Base-by-base conservation (phyloP, 2,113 vertebrate species). In the Notarius quadriscutis region DNA sequence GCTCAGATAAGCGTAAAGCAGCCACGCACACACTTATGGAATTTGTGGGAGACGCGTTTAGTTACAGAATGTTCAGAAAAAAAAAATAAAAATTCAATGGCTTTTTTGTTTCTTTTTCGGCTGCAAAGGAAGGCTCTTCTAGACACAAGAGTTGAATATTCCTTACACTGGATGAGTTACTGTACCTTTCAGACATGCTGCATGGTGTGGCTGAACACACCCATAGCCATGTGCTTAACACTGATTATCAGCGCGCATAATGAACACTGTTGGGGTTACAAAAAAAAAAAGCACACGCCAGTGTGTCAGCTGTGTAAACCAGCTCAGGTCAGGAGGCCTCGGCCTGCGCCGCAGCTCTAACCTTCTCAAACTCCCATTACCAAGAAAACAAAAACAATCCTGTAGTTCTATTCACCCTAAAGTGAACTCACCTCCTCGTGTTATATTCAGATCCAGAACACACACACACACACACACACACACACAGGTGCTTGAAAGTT, bases 251-350 rank as follows among this genome's bases (percentile, higher is more conserved):
- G 30, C 8, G 12, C 55, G 60, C 79, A 72, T 11, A 77, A 79
- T 80, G 77, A 51, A 75, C 67, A 71, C 63, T 48, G 63, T 57
- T 41, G 12, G 30, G 65, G 57, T 69, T 55, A 30, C 15, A 41
- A 41, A 41, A 41, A 41, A 41, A 41, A 30, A 58, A 55, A 9
- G 5, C 41, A 34, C 34, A 34, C 34, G 69, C 58, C 53, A 62
- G 71, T 8, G 62, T 10, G 17, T 53, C 86, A 89, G 89, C 86
- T 86, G 86, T 63, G 72, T 85, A 83, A 89, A 87, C 79, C 84
- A 79, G 57, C 27, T 20, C 9, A 51, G 78, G 27, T 78, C 83
- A 89, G 79, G 50, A 81, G 81, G 82, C 74, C 75, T 67, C 22
- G 0, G 41, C n/a, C 83, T 58, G 77, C 25, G 15, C 77, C 9